phyloP scores from a whole-genome alignment of 2,113 vertebrate species.

The Orycteropus afer region DNA sequence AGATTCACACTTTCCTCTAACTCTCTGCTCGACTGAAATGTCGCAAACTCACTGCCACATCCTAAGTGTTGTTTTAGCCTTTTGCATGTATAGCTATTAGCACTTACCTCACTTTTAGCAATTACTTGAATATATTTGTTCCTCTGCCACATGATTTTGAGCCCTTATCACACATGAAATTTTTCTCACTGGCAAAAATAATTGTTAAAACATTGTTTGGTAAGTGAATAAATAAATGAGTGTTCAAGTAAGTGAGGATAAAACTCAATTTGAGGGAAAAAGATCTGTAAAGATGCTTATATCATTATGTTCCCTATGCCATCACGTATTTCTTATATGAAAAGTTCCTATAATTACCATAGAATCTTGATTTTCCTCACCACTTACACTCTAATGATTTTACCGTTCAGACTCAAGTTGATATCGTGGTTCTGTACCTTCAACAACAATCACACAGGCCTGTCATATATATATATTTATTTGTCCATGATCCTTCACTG shows the following conservation, averaged over 20 bases:
- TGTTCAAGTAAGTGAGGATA: background rate
- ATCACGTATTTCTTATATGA: background rate
- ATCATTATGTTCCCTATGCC: background rate
- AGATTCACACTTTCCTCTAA: background rate
- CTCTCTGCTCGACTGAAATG: background rate
- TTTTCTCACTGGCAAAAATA: background rate
- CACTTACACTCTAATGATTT: background rate
- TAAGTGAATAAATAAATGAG: background rate
- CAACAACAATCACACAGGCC: background rate
- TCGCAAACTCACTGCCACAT: background rate
- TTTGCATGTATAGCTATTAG: background rate
- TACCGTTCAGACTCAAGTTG: background rate
- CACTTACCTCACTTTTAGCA: constrained; percentile 28
- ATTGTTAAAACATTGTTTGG: background rate
- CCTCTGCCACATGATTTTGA: background rate
- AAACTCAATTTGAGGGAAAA: background rate
- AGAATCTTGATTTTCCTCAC: background rate
- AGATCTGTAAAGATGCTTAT: background rate
- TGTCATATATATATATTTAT: background rate
- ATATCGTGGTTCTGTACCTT: background rate
- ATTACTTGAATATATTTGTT: background rate
- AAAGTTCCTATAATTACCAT: background rate
- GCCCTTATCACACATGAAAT: background rate
- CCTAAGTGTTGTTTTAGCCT: background rate
- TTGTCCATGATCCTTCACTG: background rate